Conservation (phyloP, 2,888 invertebrate species). For the Nematopogon swammerdamellus region DNA sequence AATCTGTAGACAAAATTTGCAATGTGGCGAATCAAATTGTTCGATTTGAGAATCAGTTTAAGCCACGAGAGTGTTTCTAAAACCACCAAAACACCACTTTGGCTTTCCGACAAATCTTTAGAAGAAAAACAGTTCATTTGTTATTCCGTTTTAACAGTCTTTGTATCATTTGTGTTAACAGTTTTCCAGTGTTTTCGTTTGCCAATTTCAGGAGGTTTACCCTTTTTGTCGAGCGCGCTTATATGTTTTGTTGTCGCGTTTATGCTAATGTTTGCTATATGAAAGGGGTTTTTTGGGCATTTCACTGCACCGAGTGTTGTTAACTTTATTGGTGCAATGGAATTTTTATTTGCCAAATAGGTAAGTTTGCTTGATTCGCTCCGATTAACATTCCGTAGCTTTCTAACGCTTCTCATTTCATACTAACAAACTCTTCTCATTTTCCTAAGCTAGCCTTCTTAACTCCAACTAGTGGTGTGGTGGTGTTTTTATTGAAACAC, state of each 20-base stretch:
- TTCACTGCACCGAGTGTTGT: not conserved
- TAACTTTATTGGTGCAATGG: not conserved
- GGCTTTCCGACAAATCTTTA: constrained; percentile 41
- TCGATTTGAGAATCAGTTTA: constrained; percentile 1
- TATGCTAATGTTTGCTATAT: too few species aligned
- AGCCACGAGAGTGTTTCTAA: constrained; percentile 8
- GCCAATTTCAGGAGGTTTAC: too few species aligned
- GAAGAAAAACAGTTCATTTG: constrained; percentile 44
- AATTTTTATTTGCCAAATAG: not conserved
- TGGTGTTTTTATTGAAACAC: not conserved
- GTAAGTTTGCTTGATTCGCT: not conserved
- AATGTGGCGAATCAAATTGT: not conserved
- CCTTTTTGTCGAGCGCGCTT: too few species aligned
- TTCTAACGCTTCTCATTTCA: not conserved
- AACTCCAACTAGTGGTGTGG: not conserved
- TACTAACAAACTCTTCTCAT: not conserved
- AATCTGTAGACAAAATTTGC: too few species aligned
- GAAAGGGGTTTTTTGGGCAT: too few species aligned
- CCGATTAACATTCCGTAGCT: not conserved
- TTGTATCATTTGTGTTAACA: not conserved
- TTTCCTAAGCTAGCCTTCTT: not conserved
- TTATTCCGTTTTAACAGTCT: not conserved
- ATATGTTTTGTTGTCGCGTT: too few species aligned
- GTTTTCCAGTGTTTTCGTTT: not conserved
- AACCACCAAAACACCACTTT: constrained; percentile 45